A percentile compares a stretch with the other conserved stretches of the same genome.
These are phyloP conservation scores for Brenthis ino DNA, from an alignment of 2,888 invertebrate species.

Conservation along the genomic window DNA sequence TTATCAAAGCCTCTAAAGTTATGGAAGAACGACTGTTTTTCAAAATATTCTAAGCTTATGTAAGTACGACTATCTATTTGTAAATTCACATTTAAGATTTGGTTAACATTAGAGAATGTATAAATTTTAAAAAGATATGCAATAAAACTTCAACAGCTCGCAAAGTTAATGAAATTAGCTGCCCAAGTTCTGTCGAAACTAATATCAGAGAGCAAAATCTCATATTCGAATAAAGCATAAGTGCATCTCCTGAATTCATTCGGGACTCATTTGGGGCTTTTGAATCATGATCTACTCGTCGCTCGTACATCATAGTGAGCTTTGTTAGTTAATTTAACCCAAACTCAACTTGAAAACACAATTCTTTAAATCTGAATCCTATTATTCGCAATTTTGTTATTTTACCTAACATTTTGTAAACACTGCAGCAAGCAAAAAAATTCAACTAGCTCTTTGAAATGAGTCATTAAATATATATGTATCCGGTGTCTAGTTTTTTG, in stretches of 20 bases:
- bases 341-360: constrained; percentile 2
- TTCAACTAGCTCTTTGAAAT: neutral
- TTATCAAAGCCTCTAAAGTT: too few relatives aligned
- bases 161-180: constrained; percentile 1
- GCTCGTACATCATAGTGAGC: neutral
- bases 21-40: too few relatives aligned
- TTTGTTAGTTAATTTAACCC: constrained; percentile 8
- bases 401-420: neutral
- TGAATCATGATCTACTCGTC: neutral
- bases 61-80: too few relatives aligned
- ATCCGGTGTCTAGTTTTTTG: constrained; percentile 9
- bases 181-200: neutral
- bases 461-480: constrained; percentile 8
- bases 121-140: neutral
- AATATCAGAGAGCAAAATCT: constrained; percentile 11
- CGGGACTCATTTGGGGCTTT: neutral
- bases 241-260: constrained; percentile 8
- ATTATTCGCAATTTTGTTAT: neutral
- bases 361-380: neutral
- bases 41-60: too few relatives aligned
- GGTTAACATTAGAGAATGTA: too few relatives aligned
- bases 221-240: neutral
- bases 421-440: constrained; percentile 8
- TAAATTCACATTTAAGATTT: too few relatives aligned
- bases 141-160: neutral